phyloP scores from a whole-genome alignment of 2,113 vertebrate genomes.

The Thinocorus orbignyianus region DNA sequence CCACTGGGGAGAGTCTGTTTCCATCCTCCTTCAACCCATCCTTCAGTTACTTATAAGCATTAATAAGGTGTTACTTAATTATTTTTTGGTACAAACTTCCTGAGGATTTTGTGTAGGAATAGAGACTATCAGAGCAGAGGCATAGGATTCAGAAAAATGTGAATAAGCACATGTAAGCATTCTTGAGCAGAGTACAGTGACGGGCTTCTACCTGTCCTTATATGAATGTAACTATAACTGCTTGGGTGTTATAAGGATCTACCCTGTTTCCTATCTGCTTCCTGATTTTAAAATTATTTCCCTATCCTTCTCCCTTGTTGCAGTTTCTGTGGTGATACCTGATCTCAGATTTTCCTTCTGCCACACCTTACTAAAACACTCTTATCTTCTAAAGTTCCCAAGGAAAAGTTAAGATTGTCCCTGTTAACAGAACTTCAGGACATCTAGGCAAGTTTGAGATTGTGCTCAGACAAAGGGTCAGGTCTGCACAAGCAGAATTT shows the following conservation, averaged over 20 bases:
- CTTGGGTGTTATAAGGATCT: neutral
- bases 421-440: too few species aligned
- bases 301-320: neutral
- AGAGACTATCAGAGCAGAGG: neutral
- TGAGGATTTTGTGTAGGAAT: neutral
- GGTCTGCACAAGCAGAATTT: too few species aligned
- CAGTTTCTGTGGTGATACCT: neutral
- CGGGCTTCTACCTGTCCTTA: neutral
- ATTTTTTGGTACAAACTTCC: neutral
- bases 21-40: too few species aligned
- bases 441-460: too few species aligned
- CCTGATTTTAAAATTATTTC: neutral
- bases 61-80: neutral
- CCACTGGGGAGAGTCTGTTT: too few species aligned
- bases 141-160: neutral
- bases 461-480: too few species aligned
- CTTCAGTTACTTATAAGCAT: too few species aligned
- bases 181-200: neutral
- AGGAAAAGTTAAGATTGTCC: neutral
- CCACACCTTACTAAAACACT: neutral
- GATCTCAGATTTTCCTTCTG: neutral
- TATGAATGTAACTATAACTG: neutral
- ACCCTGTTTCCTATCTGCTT: neutral
- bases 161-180: neutral
- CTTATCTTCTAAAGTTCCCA: neutral